Conservation (phyloP, 2,888 invertebrate species). For the Eupithecia abbreviata region DNA sequence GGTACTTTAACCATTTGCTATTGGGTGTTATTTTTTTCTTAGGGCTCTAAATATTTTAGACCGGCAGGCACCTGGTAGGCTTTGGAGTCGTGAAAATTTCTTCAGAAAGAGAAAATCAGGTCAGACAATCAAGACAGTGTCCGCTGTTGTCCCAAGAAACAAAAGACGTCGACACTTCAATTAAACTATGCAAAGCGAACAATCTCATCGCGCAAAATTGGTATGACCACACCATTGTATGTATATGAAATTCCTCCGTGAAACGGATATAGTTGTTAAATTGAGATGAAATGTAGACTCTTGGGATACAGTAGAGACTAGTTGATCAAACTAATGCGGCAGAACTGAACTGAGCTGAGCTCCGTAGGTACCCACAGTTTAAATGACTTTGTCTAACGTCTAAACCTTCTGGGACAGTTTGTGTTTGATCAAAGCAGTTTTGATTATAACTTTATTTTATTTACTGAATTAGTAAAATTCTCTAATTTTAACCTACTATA, state of each 20-base stretch:
- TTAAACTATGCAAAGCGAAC: neutral
- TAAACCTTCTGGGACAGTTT: slow-evolving; percentile 25
- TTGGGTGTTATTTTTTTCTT: too few species aligned
- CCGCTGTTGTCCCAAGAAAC: neutral
- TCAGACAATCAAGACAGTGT: neutral
- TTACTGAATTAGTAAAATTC: neutral
- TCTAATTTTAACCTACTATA: neutral
- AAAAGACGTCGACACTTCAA: neutral
- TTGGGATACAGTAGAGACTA: slow-evolving; percentile 48
- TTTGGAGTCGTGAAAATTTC: neutral
- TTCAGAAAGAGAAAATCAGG: neutral
- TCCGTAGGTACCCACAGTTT: slow-evolving; percentile 43
- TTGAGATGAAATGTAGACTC: slow-evolving; percentile 66
- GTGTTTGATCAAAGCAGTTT: slow-evolving; percentile 25
- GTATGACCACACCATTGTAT: neutral
- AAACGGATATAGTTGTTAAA: slow-evolving; percentile 59
- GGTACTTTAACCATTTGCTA: too few species aligned
- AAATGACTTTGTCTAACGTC: slow-evolving; percentile 50
- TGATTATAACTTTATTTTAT: slow-evolving; percentile 19
- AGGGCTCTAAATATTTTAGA: neutral
- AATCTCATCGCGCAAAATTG: neutral
- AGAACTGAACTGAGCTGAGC: slow-evolving; percentile 48
- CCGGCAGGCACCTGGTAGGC: neutral
- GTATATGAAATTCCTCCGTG: slow-evolving; percentile 27
- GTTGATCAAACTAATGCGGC: slow-evolving; percentile 58